Percentiles rank a stretch among this genome's conserved stretches.
These are phyloP conservation scores for Dysidea cf. avara DNA, from an alignment of 37 sponge, comb jelly and placozoan species.

Conservation along the genomic window DNA sequence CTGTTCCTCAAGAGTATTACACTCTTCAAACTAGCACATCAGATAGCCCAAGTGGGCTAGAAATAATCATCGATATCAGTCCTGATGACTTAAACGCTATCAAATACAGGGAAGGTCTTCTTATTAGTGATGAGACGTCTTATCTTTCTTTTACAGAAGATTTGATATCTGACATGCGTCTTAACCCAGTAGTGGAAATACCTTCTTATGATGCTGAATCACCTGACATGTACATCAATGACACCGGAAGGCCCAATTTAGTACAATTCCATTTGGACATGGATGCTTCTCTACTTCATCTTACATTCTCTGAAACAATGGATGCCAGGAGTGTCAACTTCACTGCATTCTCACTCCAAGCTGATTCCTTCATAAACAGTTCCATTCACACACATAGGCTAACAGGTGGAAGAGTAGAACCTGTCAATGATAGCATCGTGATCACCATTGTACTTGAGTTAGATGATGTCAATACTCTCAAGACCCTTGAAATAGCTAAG, in stretches of 20 bases:
- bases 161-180: conserved; percentile 72
- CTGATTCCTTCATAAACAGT: conserved; percentile 48
- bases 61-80: conserved; percentile 47
- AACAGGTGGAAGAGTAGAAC: conserved; percentile 62
- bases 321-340: conserved; percentile 82
- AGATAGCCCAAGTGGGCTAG: conserved; percentile 59
- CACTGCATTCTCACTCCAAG: conserved; percentile 75
- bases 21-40: conserved; percentile 41
- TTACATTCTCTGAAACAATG: conserved; percentile 80
- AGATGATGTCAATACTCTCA: conserved; percentile 77
- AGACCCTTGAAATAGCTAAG: conserved; percentile 63
- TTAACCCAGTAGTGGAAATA: conserved; percentile 53
- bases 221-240: conserved; percentile 34
- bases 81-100: conserved; percentile 80
- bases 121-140: conserved; percentile 49
- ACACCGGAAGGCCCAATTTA: conserved; percentile 64
- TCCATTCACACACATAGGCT: conserved; percentile 54
- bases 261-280: conserved; percentile 78
- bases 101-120: conserved; percentile 56
- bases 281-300: conserved; percentile 67
- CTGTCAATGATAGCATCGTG: conserved; percentile 60
- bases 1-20: conserved; percentile 47
- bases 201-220: conserved; percentile 17
- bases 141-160: conserved; percentile 59
- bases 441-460: conserved; percentile 62